Conservation (phyloP, 2,888 invertebrate species). For the Hymenopus coronatus region DNA sequence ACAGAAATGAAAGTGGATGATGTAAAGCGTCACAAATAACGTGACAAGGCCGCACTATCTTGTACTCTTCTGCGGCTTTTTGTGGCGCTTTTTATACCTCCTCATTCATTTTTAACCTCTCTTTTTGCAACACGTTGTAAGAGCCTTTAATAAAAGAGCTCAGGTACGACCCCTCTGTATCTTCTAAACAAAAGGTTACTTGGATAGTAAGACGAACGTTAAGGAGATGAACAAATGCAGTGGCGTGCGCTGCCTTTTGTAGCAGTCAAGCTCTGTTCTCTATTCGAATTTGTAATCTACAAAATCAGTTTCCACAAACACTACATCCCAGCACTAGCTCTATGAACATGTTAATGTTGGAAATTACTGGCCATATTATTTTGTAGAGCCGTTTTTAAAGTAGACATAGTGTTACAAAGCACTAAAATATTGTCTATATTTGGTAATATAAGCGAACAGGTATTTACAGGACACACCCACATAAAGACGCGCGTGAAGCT, state of each 20-base stretch:
- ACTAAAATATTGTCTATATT: too few relatives aligned
- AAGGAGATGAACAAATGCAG: neutral
- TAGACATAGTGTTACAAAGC: too few relatives aligned
- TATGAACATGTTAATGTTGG: too few relatives aligned
- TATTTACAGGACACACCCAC: too few relatives aligned
- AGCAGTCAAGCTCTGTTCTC: neutral
- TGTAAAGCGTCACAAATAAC: neutral
- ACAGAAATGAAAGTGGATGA: neutral
- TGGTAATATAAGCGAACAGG: too few relatives aligned
- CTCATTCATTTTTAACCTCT: neutral
- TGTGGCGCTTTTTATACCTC: neutral
- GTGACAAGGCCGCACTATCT: neutral
- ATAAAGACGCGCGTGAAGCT: too few relatives aligned
- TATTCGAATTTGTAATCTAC: too few relatives aligned
- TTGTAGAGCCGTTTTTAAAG: too few relatives aligned
- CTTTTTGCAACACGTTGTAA: neutral
- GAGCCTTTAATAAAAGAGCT: neutral
- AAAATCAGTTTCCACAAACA: too few relatives aligned
- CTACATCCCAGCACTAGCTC: too few relatives aligned
- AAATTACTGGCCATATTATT: too few relatives aligned
- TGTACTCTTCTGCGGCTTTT: neutral
- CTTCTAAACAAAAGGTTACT: neutral
- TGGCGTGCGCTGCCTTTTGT: neutral
- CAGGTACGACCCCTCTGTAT: neutral
- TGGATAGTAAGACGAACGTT: neutral